Percentiles rank a stretch among this genome's conserved stretches.
phyloP scores from a whole-genome alignment of 1,140 invertebrate genomes.

The Cherax quadricarinatus region DNA sequence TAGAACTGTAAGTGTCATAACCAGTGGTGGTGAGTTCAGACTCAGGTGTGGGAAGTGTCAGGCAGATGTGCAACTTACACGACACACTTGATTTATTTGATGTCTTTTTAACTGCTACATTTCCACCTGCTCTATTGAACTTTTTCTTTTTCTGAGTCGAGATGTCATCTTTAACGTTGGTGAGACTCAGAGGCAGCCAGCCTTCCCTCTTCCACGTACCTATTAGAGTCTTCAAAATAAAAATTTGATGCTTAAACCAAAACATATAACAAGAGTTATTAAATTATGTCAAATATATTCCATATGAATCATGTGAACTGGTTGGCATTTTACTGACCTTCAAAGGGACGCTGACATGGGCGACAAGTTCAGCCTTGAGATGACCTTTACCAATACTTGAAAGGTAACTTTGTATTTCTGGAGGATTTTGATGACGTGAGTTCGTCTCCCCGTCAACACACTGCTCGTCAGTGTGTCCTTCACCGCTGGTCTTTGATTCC shows the following conservation, averaged over 20 bases:
- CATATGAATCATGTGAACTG: not conserved
- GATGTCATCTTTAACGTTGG: not conserved
- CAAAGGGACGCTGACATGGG: slow-evolving; percentile 42
- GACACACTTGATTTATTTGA: not conserved
- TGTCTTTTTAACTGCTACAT: too few species aligned
- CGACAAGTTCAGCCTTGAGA: slow-evolving; percentile 46
- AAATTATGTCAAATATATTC: not conserved
- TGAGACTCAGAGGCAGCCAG: slow-evolving; percentile 38
- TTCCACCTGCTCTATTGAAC: not conserved
- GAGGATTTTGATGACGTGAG: slow-evolving; percentile 22
- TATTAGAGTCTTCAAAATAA: slow-evolving; percentile 15
- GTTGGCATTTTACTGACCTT: slow-evolving; percentile 40
- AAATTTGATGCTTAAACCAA: not conserved
- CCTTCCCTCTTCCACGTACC: slow-evolving; percentile 42
- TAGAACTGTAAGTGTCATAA: slow-evolving; percentile 48
- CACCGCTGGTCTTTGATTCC: not conserved
- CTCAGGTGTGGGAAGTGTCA: slow-evolving; percentile 33
- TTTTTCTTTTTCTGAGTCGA: slow-evolving; percentile 28
- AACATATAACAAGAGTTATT: not conserved
- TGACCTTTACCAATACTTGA: slow-evolving; percentile 31
- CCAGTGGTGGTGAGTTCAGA: slow-evolving; percentile 12
- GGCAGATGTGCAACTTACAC: slow-evolving; percentile 51
- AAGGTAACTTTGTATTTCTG: slow-evolving; percentile 40
- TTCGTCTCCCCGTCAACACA: not conserved
- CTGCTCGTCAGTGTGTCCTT: not conserved